phyloP scores from a whole-genome alignment of 2,797 vertebrate genomes.

The Myoxocephalus aenaeus region DNA sequence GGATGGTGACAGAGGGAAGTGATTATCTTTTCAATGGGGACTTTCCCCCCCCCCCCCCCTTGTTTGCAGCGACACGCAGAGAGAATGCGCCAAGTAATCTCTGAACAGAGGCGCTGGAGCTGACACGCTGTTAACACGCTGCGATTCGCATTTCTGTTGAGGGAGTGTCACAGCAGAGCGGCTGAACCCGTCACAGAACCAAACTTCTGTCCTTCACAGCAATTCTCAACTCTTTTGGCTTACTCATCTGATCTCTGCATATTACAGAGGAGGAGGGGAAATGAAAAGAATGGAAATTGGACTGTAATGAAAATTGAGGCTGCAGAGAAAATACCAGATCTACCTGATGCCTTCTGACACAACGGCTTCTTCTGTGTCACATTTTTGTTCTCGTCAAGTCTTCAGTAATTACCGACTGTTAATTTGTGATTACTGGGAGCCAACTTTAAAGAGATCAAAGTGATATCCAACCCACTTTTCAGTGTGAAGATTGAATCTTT shows the following conservation, averaged over 20 bases:
- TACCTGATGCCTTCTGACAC: not conserved
- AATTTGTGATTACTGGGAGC: not conserved
- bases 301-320: slow-evolving; percentile 46
- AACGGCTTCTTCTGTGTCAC: not conserved
- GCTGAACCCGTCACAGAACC: slow-evolving; percentile 35
- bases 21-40: slow-evolving; percentile 49
- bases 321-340: slow-evolving; percentile 3
- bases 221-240: slow-evolving; percentile 35
- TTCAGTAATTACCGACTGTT: slow-evolving; percentile 2
- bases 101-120: slow-evolving; percentile 39
- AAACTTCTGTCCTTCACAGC: slow-evolving; percentile 35
- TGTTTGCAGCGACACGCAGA: slow-evolving; percentile 48
- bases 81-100: slow-evolving; percentile 63
- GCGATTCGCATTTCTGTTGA: slow-evolving; percentile 60
- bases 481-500: slow-evolving; percentile 10
- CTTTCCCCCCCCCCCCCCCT: not conserved
- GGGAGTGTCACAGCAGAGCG: slow-evolving; percentile 29
- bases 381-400: slow-evolving; percentile 7
- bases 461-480: slow-evolving; percentile 9
- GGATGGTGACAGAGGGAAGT: slow-evolving; percentile 35
- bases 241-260: slow-evolving; percentile 32
- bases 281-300: slow-evolving; percentile 44
- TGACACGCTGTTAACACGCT: slow-evolving; percentile 62
- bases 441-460: slow-evolving; percentile 13
- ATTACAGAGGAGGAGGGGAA: slow-evolving; percentile 23